A percentile compares a stretch with the other conserved stretches of the same genome.
Conservation (phyloP, 1,140 invertebrate species). For the Saccostrea cuccullata region DNA sequence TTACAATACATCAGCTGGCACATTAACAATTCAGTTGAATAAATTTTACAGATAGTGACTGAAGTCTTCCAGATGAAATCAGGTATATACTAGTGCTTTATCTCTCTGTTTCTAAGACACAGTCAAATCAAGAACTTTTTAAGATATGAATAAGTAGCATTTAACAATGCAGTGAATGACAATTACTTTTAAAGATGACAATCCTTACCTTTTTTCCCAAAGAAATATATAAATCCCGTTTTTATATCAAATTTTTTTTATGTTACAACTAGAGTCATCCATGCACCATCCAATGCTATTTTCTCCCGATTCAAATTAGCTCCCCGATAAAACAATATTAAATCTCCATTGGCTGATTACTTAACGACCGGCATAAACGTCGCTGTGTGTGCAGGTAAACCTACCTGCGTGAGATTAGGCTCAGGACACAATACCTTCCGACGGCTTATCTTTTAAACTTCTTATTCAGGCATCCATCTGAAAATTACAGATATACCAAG, state of each 20-base stretch:
- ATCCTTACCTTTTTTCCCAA: conserved; percentile 14
- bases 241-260: neutral
- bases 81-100: too few relatives aligned
- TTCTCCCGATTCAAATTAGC: neutral
- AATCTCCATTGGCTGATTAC: conserved; percentile 33
- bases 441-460: conserved; percentile 29
- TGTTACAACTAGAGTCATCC: neutral
- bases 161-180: neutral
- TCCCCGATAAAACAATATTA: conserved; percentile 32
- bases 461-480: conserved; percentile 29
- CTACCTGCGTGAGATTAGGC: conserved; percentile 33
- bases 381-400: conserved; percentile 28
- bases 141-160: neutral
- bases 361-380: conserved; percentile 13
- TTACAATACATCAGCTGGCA: neutral
- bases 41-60: neutral
- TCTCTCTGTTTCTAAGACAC: too few relatives aligned
- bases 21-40: neutral
- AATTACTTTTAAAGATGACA: neutral
- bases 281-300: neutral
- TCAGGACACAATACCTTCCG: conserved; percentile 15
- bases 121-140: neutral
- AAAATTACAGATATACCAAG: conserved; percentile 19
- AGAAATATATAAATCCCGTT: neutral
- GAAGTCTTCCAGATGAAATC: neutral